Evolutionary conservation across 2,113 vertebrate species (phyloP), one percentile per base, ranked within the genome.

Genomic region (Phalacrocorax brasilianus): DNA sequence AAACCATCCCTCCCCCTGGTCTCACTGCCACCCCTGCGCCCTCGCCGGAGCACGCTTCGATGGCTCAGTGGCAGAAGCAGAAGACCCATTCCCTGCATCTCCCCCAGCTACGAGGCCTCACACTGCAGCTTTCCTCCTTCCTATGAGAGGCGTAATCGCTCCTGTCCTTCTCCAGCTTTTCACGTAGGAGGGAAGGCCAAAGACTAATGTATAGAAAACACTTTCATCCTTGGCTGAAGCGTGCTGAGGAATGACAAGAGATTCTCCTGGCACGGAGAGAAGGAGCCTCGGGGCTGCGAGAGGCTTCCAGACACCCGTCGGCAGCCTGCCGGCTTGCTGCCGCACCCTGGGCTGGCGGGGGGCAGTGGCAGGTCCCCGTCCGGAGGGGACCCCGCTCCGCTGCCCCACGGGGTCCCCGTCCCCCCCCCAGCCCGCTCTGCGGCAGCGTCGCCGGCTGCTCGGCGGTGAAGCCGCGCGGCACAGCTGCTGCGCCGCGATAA

Each of bases 191-290:
- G 32, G 12, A 11, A 85, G 62, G 53, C 75, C 71, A 42, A 22
- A 23, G 78, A 5, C 42, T n/a, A 12, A 66, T 4, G 35, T 1
- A 9, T 2, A 59, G 50, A 27, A 75, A 95, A 12, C 20, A 2
- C 83, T 78, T 85, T n/a, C 66, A 68, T 59, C 91, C 61, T 8
- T 8, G 44, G 85, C 73, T 74, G 74, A 38, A 45, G 71, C 1
- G 1, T 12, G 66, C 77, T 27, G 32, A 22, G 61, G 55, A 53
- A 59, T 4, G 62, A 42, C 56, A 17, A 32, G 78, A 67, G 47
- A 24, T 3, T 38, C 82, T 75, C 52, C 38, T 0, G 0, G 66
- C 5, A 0, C 0, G 1, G 58, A 28, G 18, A 67, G 38, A 55
- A 72, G 65, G 53, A 67, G 40, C 66, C 78, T 6, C 3, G 9